Evolutionary conservation across 1,140 invertebrate species (phyloP), one percentile per base, ranked within the genome.

Genomic region (Harlomillsia oculata): DNA sequence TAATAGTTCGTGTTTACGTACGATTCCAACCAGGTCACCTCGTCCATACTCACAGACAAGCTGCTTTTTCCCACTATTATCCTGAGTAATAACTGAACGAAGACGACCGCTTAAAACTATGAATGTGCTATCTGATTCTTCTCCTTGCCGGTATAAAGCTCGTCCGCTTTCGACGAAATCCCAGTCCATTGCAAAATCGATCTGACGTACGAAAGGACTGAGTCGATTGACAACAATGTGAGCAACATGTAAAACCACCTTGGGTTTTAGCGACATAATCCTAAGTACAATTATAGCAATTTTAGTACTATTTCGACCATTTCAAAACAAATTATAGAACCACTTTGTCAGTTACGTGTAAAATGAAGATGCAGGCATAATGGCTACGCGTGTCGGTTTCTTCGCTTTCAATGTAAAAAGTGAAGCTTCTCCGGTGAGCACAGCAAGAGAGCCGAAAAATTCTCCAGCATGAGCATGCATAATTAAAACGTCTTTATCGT

Each of bases 151-250:
- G 73, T 97, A 99, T 6, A 97, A 82, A 1, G 95, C 91, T 54
- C 91, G 80, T 14, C 95, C 94, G 21, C 93, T 93, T 75, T 98
- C 93, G 6, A 97, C 74, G 68, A 96, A 94, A 37, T 89, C 82
- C 97, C 96, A 99, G 71, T 99, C 96, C 2, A 99, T 73, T 11
- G 95, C 95, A 75, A 99, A 99, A 76, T 99, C 97, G 29, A 99
- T 95, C 75, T 98, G 96, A 65, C 97, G 76, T 0, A 99, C 93
- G 74, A 99, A 97, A 0, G 94, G 86, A 52, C 95, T 98, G 32
- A 99, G 75, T 36, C 94, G 78, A 44, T 81, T 77, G 5, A 98
- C 87, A 3, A 98, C 91, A 3, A 87, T 87, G 67, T 94, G 87
- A 11, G 94, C 94, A 43, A 97, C 82, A 65, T 95, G 87, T 8